Conservation (phyloP, 2,113 vertebrate genomes). For the Sakesphorus luctuosus region DNA sequence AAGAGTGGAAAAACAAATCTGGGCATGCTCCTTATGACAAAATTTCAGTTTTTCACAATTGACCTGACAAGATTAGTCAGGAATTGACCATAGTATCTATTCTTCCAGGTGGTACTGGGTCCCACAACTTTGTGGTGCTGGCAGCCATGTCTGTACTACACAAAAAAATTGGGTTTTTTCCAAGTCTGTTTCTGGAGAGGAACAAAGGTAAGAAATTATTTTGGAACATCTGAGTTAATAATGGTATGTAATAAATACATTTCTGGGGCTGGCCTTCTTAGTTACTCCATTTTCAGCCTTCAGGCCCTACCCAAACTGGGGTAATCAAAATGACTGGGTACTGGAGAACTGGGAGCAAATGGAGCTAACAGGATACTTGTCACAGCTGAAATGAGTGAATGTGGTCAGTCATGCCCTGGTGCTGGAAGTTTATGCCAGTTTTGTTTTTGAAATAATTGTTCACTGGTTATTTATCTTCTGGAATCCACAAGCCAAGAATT, state of each 20-base stretch:
- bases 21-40: background rate
- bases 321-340: background rate
- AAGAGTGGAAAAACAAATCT: background rate
- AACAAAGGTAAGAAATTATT: background rate
- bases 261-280: background rate
- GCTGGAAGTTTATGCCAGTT: background rate
- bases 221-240: background rate
- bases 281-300: background rate
- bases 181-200: background rate
- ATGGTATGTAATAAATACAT: background rate
- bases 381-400: background rate
- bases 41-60: background rate
- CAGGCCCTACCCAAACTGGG: rapidly evolving
- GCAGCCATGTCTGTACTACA: background rate
- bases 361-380: background rate
- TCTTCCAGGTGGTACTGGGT: background rate
- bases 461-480: background rate
- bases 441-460: background rate
- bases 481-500: background rate
- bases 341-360: background rate
- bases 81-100: background rate
- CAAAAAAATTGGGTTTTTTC: background rate
- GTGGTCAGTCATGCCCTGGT: background rate
- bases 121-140: background rate
- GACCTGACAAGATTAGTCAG: background rate